These are phyloP conservation scores for Gonocerus acuteangulatus DNA, from an alignment of 2,888 invertebrate genomes.

Conservation along the genomic window DNA sequence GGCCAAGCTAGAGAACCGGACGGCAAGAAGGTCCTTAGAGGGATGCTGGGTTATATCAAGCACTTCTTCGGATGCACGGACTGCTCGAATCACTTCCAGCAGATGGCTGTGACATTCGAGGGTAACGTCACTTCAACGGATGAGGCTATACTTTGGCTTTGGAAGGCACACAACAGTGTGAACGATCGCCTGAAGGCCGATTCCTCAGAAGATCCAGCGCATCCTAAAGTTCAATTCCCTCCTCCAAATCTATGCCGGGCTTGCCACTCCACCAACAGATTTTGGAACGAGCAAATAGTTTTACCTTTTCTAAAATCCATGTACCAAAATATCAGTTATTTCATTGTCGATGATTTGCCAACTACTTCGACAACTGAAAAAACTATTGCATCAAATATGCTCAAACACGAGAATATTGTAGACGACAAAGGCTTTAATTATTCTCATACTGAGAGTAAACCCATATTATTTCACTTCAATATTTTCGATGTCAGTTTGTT, in stretches of 20 bases:
- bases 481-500: slow-evolving; percentile 67
- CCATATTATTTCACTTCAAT: slow-evolving; percentile 46
- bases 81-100: slow-evolving; percentile 81
- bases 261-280: slow-evolving; percentile 52
- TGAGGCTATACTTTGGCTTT: slow-evolving; percentile 82
- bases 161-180: slow-evolving; percentile 89
- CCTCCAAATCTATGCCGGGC: slow-evolving; percentile 55
- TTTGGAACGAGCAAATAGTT: slow-evolving; percentile 58
- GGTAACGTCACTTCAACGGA: slow-evolving; percentile 61
- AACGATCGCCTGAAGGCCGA: slow-evolving; percentile 82
- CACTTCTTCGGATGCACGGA: slow-evolving; percentile 90
- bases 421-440: slow-evolving; percentile 20
- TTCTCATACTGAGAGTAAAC: slow-evolving; percentile 8
- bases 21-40: slow-evolving; percentile 64
- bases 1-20: slow-evolving; percentile 43
- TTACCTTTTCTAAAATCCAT: slow-evolving; percentile 54
- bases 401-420: slow-evolving; percentile 9
- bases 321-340: slow-evolving; percentile 43
- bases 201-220: slow-evolving; percentile 77
- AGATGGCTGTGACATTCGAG: slow-evolving; percentile 69
- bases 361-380: background rate
- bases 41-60: slow-evolving; percentile 81
- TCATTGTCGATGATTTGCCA: slow-evolving; percentile 4
- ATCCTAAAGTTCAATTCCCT: slow-evolving; percentile 88
- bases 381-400: slow-evolving; percentile 3